These are phyloP conservation scores for Halichoerus grypus DNA, from an alignment of 2,113 vertebrate genomes.

Conservation along the genomic window DNA sequence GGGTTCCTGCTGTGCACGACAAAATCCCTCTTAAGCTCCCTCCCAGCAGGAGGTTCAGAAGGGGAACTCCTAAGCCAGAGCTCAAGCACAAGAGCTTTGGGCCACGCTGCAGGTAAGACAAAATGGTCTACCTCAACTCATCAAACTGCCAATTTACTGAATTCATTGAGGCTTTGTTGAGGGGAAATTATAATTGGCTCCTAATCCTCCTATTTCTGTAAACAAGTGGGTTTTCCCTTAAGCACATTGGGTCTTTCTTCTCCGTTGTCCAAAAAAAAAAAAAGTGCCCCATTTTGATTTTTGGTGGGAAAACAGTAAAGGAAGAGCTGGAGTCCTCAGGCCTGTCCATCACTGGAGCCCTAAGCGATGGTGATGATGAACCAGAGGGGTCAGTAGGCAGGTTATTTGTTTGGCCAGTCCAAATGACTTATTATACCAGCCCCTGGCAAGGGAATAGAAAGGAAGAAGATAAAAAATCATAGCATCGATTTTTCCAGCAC, in stretches of 20 bases:
- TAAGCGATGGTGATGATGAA: neutral
- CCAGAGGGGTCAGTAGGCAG: neutral
- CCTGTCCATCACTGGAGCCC: neutral
- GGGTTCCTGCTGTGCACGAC: neutral
- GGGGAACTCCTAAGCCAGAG: neutral
- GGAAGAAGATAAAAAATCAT: constrained; percentile 84
- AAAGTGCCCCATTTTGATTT: neutral
- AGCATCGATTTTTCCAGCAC: constrained; percentile 85
- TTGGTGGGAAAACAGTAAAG: neutral
- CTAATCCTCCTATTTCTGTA: neutral
- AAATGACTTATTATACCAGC: constrained; percentile 84
- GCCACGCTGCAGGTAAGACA: neutral
- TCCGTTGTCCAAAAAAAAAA: neutral
- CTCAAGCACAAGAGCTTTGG: neutral
- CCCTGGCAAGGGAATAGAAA: constrained; percentile 72
- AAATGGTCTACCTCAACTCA: neutral
- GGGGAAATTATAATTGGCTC: neutral
- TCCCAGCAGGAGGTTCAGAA: neutral
- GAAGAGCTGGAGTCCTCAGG: neutral
- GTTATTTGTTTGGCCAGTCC: constrained; percentile 75
- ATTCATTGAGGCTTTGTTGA: neutral
- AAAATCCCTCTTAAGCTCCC: too few species aligned
- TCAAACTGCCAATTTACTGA: neutral
- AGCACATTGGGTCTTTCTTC: neutral
- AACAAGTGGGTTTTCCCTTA: neutral